Evolutionary conservation across 1,140 invertebrate species (phyloP).

Genomic region (Paraescarpia echinospica): DNA sequence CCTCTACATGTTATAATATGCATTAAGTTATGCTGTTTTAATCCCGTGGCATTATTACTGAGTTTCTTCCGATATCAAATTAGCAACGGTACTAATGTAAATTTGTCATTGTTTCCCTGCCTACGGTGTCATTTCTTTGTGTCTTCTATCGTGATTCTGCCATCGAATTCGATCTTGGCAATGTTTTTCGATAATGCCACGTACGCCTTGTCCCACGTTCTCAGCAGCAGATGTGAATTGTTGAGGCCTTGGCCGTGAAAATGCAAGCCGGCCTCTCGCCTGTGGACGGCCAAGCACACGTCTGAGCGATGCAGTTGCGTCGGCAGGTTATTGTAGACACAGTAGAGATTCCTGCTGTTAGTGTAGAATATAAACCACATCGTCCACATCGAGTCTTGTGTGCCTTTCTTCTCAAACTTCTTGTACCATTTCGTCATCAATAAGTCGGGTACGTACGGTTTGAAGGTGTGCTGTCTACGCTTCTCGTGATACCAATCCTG

Average conservation of each 20-base stretch:
- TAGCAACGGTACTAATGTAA: not conserved
- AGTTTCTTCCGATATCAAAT: not conserved
- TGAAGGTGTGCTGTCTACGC: not conserved
- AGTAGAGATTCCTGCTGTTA: slow-evolving; percentile 11
- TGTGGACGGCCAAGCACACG: not conserved
- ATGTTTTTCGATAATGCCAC: not conserved
- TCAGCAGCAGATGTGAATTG: slow-evolving; percentile 9
- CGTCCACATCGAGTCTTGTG: slow-evolving; percentile 31
- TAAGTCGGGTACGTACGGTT: not conserved
- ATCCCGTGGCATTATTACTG: not conserved
- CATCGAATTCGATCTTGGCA: slow-evolving; percentile 5
- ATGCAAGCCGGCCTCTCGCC: slow-evolving; percentile 18
- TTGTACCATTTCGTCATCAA: slow-evolving; percentile 23
- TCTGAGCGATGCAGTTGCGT: not conserved
- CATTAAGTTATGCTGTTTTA: not conserved
- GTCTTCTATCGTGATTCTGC: slow-evolving; percentile 7
- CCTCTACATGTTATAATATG: too few relatives aligned
- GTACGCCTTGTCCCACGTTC: not conserved
- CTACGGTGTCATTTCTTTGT: not conserved
- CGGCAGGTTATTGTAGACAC: slow-evolving; percentile 26
- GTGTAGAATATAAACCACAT: slow-evolving; percentile 31
- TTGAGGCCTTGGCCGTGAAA: not conserved
- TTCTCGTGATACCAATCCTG: slow-evolving; percentile 11
- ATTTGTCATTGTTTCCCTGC: too few relatives aligned
- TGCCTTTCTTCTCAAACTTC: slow-evolving; percentile 7